Base-by-base conservation (phyloP, 1,140 invertebrate species). In the Hyles vespertilio region DNA sequence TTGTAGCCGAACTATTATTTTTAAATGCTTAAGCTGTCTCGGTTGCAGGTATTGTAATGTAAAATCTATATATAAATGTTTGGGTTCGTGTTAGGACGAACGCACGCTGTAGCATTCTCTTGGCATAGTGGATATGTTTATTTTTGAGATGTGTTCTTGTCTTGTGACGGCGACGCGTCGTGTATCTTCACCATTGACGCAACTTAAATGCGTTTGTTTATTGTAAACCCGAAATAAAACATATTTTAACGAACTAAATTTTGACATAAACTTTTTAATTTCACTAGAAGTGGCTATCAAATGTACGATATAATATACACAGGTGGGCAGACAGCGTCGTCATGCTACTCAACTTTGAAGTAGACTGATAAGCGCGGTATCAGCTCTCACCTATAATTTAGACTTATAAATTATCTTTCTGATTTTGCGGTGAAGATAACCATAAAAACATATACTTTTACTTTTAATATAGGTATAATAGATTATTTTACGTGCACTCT, bases 71-170 rank as follows among this genome's bases (percentile, higher is more conserved):
- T 61, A 47, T 61, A 58, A 53, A 34, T 61, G 67, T 67, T 66
- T 65, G 52, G 40, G 55, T 40, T 52, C 56, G 61, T 63, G 64
- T 65, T 62, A 63, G 58, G 61, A 58, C 60, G 50, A 66, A 63
- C 70, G 67, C 64, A 70, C 58, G 61, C 53, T 52, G 32, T 53
- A 67, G 55, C 59, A 65, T 61, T 65, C 67, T 74, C 76, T 83
- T 78, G 79, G 79, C 78, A 74, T 55, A 65, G 67, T 54, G 52
- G 61, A 53, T 75, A 58, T 82, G 74, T 83, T 83, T 85, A 83
- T 85, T 83, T 85, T 79, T 65, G 74, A 72, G 12, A 60, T 56
- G 40, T 9, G 40, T 34, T 22, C 45, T 22, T 65, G 72, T 79
- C 77, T 70, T 74, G 77, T 80, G 75, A 73, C 61, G 59, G 49